Evolutionary conservation across 2,888 invertebrate species (phyloP), one percentile per base, ranked within the genome.

Genomic region (Lepidochrysops patricia): DNA sequence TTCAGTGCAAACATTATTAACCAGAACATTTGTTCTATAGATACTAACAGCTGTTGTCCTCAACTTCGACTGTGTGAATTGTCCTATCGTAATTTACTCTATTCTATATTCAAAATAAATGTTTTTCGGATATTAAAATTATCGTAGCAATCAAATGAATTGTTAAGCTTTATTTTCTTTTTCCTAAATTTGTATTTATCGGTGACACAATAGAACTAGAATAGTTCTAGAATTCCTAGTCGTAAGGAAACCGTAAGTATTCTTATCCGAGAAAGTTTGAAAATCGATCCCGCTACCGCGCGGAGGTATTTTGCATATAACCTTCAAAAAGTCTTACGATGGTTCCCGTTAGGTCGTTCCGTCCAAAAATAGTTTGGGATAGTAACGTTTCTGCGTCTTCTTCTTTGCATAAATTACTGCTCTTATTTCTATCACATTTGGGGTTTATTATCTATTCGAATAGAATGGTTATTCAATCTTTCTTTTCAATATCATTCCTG

Each of bases 191-290:
- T n/a, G n/a, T n/a, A n/a, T n/a, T n/a, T n/a, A n/a, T n/a, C n/a
- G n/a, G n/a, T n/a, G n/a, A n/a, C n/a, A n/a, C n/a, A n/a, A 1
- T 19, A 19, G 19, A 19, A 19, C 9, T 9, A 19, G 19, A n/a
- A 29, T 43, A 43, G 43, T 23, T 43, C 9, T 13, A 43, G 23
- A 57, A 35, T 57, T 25, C 15, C 25, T 43, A 43, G 6, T 37
- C 57, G n/a, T 60, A 62, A 49, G 48, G 56, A 54, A 58, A 57
- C 35, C 57, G 25, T 60, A 43, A 52, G 26, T 13, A 52, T 52
- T 52, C 27, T 27, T 52, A 27, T 52, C 26, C 27, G 52, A 52
- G 52, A 52, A 52, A 52, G 52, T 52, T 52, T 52, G 13, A 52
- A 27, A 15, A 52, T 52, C 52, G 52, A 52, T 52, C 15, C 26